A percentile compares a stretch with the other conserved stretches of the same genome.
phyloP scores from a whole-genome alignment of 2,797 vertebrate species.

The Takifugu ocellatus region DNA sequence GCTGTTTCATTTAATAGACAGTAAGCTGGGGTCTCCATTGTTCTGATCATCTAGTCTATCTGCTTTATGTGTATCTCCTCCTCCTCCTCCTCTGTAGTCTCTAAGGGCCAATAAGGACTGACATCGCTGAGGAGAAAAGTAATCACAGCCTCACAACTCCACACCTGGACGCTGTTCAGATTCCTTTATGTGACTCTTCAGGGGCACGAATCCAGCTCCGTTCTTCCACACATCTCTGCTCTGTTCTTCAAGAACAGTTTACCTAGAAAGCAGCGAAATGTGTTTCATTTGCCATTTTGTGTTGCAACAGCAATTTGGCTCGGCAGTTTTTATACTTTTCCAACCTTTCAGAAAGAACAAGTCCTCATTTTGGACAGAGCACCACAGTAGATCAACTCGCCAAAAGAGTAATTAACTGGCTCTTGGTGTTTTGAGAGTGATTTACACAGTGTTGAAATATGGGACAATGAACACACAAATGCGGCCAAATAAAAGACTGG shows the following conservation, averaged over 20 bases:
- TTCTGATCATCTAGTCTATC: slow-evolving; percentile 11
- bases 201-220: slow-evolving; percentile 13
- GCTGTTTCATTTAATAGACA: background rate
- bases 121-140: slow-evolving; percentile 26
- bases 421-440: no score
- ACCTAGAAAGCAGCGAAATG: slow-evolving; percentile 7
- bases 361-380: slow-evolving; percentile 3
- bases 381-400: background rate
- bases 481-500: no score
- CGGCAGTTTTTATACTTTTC: slow-evolving; percentile 8
- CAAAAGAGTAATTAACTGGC: background rate
- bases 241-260: slow-evolving; percentile 4
- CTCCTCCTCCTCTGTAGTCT: slow-evolving; percentile 15
- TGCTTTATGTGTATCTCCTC: background rate
- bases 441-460: no score
- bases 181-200: slow-evolving; percentile 20
- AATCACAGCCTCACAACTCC: slow-evolving; percentile 37
- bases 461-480: no score
- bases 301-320: slow-evolving; percentile 13
- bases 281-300: slow-evolving; percentile 18
- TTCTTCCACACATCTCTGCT: slow-evolving; percentile 1
- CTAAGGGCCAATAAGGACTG: slow-evolving; percentile 22
- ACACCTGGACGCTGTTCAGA: slow-evolving; percentile 36
- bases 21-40: slow-evolving; percentile 19
- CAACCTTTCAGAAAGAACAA: slow-evolving; percentile 11